These are phyloP conservation scores for Zaprionus lineosus DNA, from an alignment of 2,888 invertebrate genomes.

Conservation along the genomic window DNA sequence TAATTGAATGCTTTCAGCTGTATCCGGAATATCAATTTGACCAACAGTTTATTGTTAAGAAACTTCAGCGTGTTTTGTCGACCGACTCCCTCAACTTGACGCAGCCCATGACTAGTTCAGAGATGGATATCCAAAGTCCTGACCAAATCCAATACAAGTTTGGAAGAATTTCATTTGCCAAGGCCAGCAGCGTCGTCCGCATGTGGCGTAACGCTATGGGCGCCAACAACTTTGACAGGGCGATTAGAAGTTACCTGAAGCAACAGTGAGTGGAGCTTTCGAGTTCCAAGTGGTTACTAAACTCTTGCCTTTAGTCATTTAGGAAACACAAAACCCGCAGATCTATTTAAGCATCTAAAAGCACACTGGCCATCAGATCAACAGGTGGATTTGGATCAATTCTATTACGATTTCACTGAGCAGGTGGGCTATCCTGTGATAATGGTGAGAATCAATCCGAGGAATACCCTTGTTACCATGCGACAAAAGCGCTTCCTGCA, in stretches of 20 bases:
- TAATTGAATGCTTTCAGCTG: constrained; percentile 83
- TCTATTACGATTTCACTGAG: constrained; percentile 86
- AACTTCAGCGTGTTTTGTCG: constrained; percentile 86
- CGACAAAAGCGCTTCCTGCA: constrained; percentile 71
- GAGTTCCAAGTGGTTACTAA: neutral
- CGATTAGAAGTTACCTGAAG: constrained; percentile 85
- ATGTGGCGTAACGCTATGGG: constrained; percentile 87
- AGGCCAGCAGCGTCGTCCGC: constrained; percentile 86
- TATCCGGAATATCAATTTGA: constrained; percentile 86
- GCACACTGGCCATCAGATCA: constrained; percentile 62
- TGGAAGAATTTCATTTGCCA: constrained; percentile 86
- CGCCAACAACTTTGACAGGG: constrained; percentile 83
- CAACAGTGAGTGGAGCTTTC: constrained; percentile 77
- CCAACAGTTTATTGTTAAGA: constrained; percentile 87
- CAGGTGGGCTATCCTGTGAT: constrained; percentile 87
- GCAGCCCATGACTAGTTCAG: constrained; percentile 84
- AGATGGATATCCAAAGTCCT: constrained; percentile 84
- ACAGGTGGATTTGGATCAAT: constrained; percentile 72
- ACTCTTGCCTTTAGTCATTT: constrained; percentile 46
- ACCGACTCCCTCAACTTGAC: constrained; percentile 84
- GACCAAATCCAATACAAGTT: constrained; percentile 85
- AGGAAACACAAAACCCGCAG: constrained; percentile 83
- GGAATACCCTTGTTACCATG: constrained; percentile 31
- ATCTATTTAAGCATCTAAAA: constrained; percentile 84
- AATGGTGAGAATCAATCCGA: constrained; percentile 79